A percentile compares a stretch with the other conserved stretches of the same genome.
These are phyloP conservation scores for Cryptophagus acutangulus DNA, from an alignment of 2,888 invertebrate species.

Conservation along the genomic window DNA sequence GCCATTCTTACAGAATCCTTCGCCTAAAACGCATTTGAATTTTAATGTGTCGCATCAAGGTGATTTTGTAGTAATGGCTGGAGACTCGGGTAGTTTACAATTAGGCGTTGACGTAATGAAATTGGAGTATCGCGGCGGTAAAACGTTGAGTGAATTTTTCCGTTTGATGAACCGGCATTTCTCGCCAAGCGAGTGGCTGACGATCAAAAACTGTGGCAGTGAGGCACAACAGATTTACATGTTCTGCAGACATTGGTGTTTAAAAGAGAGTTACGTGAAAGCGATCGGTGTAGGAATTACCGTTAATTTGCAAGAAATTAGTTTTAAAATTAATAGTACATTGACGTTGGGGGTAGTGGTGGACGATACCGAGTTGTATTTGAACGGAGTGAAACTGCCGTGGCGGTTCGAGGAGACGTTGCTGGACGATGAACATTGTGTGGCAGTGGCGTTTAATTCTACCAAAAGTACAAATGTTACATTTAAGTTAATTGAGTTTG, in stretches of 20 bases:
- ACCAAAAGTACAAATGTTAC: conserved; percentile 22
- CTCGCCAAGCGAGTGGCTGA: conserved; percentile 73
- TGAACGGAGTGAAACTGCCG: conserved; percentile 54
- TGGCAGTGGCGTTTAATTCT: conserved; percentile 63
- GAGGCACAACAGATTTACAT: conserved; percentile 66
- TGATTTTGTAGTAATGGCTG: conserved; percentile 76
- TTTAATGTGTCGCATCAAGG: conserved; percentile 96
- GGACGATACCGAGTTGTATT: conserved; percentile 62
- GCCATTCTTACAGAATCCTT: conserved; percentile 53
- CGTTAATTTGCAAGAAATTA: conserved; percentile 67
- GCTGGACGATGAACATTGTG: conserved; percentile 70
- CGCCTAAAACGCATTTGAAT: conserved; percentile 30
- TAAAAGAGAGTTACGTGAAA: conserved; percentile 94
- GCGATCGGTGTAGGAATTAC: conserved; percentile 83
- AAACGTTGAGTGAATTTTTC: conserved; percentile 74
- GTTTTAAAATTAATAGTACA: conserved; percentile 64
- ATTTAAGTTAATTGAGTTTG: conserved; percentile 57
- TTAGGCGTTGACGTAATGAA: conserved; percentile 89
- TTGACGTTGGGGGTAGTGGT: conserved; percentile 50
- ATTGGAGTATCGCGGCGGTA: conserved; percentile 68
- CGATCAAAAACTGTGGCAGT: conserved; percentile 55
- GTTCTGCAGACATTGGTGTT: conserved; percentile 88
- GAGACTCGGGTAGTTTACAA: conserved; percentile 49
- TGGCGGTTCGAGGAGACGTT: conserved; percentile 85
- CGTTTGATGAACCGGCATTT: conserved; percentile 83